Base-by-base conservation (phyloP, 2,888 invertebrate species). In the Perdita meconis region DNA sequence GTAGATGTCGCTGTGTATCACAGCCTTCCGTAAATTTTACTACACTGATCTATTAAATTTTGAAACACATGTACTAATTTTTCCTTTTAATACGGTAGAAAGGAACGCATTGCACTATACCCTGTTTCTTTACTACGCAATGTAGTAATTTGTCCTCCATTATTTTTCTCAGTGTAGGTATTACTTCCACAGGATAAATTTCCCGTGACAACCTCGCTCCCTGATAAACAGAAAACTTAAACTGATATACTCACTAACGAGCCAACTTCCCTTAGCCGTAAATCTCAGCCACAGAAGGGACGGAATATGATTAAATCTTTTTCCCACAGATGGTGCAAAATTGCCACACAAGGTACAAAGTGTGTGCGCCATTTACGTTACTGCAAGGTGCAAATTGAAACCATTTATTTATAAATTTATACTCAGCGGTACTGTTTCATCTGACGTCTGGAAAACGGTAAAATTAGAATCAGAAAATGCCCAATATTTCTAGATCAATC, bases 301-400 rank as follows among this genome's bases (percentile, higher is more conserved):
- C 42, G 47, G 53, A 40, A 47, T 47, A 30, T n/a, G 66, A 75
- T 75, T 75, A 75, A 47, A 75, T 75, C 66, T 75, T 26, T 55
- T 75, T 75, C 76, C 76, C 75, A 75, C 59, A 59, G 55, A 65
- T 44, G 59, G 44, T 60, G 65, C 66, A 75, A 53, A 75, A 36
- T 30, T 30, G 16, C 38, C 30, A 36, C 57, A 65, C 64, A 59
- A 64, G 64, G 64, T 65, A 44, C 59, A 50, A 74, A 42, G 36
- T 40, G 30, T 30, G 63, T 44, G 12, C 22, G n/a, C 13, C 22
- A 50, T 73, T 47, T 34, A 16, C 5, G 19, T 10, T 26, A 44
- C 4, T 19, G 24, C 47, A 34, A 56, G 26, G 36, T 56, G 34
- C 34, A 56, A 73, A 61, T 5, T 53, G 10, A 16, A 8, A 34